Conservation (phyloP, 2,888 invertebrate species). For the Amphipyra tragopoginis region DNA sequence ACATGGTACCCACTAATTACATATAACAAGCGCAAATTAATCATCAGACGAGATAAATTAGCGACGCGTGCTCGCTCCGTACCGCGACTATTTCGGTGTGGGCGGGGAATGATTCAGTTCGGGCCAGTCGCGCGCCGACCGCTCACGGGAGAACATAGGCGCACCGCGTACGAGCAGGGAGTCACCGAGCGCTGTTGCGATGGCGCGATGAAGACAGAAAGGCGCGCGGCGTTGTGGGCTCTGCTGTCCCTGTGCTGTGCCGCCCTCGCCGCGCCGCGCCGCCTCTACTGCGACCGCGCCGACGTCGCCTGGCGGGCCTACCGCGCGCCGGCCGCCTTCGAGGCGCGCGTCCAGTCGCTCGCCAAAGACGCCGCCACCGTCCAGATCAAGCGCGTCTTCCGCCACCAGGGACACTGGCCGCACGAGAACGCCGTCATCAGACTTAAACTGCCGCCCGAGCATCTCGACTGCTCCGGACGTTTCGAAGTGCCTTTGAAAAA, state of each 20-base stretch:
- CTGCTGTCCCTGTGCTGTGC: slow-evolving; percentile 78
- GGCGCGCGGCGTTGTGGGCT: slow-evolving; percentile 87
- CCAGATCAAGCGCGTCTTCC: slow-evolving; percentile 82
- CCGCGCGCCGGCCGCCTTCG: slow-evolving; percentile 87
- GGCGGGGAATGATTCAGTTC: slow-evolving; percentile 73
- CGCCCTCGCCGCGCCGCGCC: slow-evolving; percentile 80
- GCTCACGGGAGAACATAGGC: slow-evolving; percentile 76
- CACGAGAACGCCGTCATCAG: slow-evolving; percentile 79
- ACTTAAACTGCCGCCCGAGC: slow-evolving; percentile 76
- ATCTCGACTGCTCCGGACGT: slow-evolving; percentile 81
- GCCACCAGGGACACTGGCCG: slow-evolving; percentile 84
- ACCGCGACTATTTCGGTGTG: slow-evolving; percentile 83
- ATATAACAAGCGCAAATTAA: slow-evolving; percentile 81
- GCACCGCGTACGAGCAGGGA: slow-evolving; percentile 63
- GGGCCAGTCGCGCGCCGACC: slow-evolving; percentile 87
- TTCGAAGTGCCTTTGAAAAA: slow-evolving; percentile 86
- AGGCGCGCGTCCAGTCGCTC: slow-evolving; percentile 85
- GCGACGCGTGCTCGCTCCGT: slow-evolving; percentile 72
- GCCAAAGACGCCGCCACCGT: slow-evolving; percentile 83
- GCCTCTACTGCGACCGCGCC: slow-evolving; percentile 88
- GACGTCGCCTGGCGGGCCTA: slow-evolving; percentile 89
- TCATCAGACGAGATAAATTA: slow-evolving; percentile 81
- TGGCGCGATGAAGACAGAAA: slow-evolving; percentile 88
- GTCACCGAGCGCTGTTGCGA: slow-evolving; percentile 77
- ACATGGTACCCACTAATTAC: slow-evolving; percentile 76